phyloP scores from a whole-genome alignment of 2,113 vertebrate genomes.

The Hoplias malabaricus region DNA sequence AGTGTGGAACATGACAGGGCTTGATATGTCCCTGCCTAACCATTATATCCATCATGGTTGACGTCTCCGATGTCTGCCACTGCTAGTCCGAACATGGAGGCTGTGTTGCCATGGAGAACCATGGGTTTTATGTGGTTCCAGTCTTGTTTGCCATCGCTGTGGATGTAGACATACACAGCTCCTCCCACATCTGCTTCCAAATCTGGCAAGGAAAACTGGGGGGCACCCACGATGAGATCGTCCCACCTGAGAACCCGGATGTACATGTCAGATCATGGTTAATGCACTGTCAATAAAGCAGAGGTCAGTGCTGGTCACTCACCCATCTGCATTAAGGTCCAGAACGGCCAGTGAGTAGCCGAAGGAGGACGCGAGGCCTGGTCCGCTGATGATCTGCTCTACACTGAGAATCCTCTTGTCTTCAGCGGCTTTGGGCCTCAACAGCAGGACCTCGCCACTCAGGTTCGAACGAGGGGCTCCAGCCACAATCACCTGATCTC shows the following conservation, averaged over 20 bases:
- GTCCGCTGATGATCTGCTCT: slow-evolving; percentile 82
- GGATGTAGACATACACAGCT: slow-evolving; percentile 87
- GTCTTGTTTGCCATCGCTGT: slow-evolving; percentile 68
- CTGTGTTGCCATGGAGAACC: slow-evolving; percentile 77
- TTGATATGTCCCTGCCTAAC: slow-evolving; percentile 54
- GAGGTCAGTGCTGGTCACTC: slow-evolving; percentile 31
- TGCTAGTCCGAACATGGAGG: slow-evolving; percentile 91
- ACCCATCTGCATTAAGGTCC: slow-evolving; percentile 89
- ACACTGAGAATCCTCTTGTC: slow-evolving; percentile 67
- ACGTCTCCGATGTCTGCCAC: slow-evolving; percentile 88
- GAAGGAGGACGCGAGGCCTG: slow-evolving; percentile 89
- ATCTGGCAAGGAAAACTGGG: slow-evolving; percentile 78
- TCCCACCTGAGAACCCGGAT: slow-evolving; percentile 80
- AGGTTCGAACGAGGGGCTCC: slow-evolving; percentile 89
- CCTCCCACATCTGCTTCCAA: slow-evolving; percentile 82
- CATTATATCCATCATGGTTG: slow-evolving; percentile 86
- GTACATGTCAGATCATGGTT: background rate
- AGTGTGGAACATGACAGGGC: background rate
- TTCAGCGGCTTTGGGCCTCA: slow-evolving; percentile 69
- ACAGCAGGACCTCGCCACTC: slow-evolving; percentile 84
- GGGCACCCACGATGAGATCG: slow-evolving; percentile 89
- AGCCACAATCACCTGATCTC: slow-evolving; percentile 84
- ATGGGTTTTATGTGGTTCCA: slow-evolving; percentile 78
- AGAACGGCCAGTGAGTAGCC: slow-evolving; percentile 89
- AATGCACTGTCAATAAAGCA: background rate